Evolutionary conservation across 2,797 vertebrate genomes (phyloP), one percentile per base, ranked within the genome.

Genomic region (Brotula barbata): DNA sequence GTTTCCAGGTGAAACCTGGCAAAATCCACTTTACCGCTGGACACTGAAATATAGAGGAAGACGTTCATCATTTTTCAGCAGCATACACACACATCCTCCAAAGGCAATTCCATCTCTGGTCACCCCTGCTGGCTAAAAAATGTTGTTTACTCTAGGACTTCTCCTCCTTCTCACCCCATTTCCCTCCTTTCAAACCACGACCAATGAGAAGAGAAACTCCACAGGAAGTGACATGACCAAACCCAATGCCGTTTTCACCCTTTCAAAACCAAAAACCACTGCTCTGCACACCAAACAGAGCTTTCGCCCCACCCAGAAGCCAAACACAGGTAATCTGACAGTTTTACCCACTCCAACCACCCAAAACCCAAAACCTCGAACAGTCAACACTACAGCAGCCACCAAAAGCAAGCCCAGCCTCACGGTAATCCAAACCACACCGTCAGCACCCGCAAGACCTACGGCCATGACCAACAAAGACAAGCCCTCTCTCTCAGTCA

Each of bases 61-160:
- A 50, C 81, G 23, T 73, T 80, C 36, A 60, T 69, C 47, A 34
- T 77, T 72, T 67, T 57, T 54, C 47, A 44, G 49, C 62, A 65
- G 66, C 62, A 46, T 64, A 78, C 53, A 58, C 65, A 80, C 16
- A 61, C 46, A 70, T 66, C 54, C 39, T 76, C 47, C 51, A 75
- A 80, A 80, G 53, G 68, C 62, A 50, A 48, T 47, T 64, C 46
- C 52, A 57, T 68, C 34, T 66, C 68, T 72, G 74, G 75, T 67
- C 54, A 34, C 70, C 62, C 40, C 56, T 70, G 33, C 42, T 22
- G 37, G 42, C 31, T 64, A 88, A 87, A 78, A 93, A 78, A 93
- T 93, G 91, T 23, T 92, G 56, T 85, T 92, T 83, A 85, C 77
- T 68, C 22, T 92, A 36, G 80, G 84, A 66, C 79, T 91, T 78